phyloP scores from a whole-genome alignment of 2,888 invertebrate species.

The Xestia sexstrigata region DNA sequence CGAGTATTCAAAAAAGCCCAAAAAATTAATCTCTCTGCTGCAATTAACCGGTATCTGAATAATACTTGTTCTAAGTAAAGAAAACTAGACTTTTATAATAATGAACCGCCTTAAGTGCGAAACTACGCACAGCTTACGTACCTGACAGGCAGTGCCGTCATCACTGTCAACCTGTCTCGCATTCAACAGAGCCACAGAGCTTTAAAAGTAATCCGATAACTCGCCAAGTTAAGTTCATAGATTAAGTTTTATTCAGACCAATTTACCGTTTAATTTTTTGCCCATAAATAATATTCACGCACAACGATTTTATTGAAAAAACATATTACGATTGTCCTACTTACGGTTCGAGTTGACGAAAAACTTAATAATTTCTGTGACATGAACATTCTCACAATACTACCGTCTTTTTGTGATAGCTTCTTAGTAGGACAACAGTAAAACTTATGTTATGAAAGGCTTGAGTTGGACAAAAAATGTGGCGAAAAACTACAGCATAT shows the following conservation, averaged over 20 bases:
- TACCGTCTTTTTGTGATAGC: constrained; percentile 37
- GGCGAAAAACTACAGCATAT: constrained; percentile 24
- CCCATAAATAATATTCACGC: constrained; percentile 23
- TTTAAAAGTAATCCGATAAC: constrained; percentile 29
- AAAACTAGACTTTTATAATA: background rate
- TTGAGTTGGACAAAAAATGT: constrained; percentile 17
- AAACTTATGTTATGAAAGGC: constrained; percentile 14
- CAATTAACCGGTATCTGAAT: background rate
- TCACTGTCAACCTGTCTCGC: background rate
- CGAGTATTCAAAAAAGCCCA: background rate
- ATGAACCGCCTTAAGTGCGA: background rate
- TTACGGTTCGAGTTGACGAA: constrained; percentile 26
- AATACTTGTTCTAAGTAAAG: background rate
- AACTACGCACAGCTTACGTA: too few species aligned
- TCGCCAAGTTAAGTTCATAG: constrained; percentile 31
- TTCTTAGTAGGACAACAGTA: constrained; percentile 18
- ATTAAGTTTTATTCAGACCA: constrained; percentile 43
- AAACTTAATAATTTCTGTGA: constrained; percentile 40
- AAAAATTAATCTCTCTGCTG: background rate
- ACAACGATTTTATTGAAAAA: constrained; percentile 40
- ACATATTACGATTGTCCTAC: constrained; percentile 37
- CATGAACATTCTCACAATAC: constrained; percentile 32
- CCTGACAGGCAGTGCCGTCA: background rate
- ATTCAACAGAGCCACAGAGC: constrained; percentile 11
- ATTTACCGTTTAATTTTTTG: constrained; percentile 43